These are phyloP conservation scores for Punctoribates punctum DNA, from an alignment of 2,888 invertebrate species.

Conservation along the genomic window DNA sequence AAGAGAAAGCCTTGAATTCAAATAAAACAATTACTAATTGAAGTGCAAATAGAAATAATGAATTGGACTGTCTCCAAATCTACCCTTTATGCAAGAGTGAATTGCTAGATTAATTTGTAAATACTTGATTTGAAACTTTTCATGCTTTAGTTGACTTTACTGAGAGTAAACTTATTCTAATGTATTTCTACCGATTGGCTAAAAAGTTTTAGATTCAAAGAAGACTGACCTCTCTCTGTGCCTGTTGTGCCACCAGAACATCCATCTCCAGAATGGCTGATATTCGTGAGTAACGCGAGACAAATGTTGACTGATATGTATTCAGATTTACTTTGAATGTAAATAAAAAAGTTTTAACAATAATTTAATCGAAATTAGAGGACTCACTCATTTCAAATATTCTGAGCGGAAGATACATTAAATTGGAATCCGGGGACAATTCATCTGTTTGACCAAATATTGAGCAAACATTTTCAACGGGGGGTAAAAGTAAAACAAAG, in stretches of 20 bases:
- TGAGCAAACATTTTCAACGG: constrained; percentile 85
- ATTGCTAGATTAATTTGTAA: too few species aligned
- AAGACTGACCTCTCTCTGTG: constrained; percentile 69
- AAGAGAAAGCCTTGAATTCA: constrained; percentile 72
- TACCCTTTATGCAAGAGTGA: background rate
- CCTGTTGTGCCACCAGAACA: constrained; percentile 82
- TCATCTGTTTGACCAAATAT: constrained; percentile 65
- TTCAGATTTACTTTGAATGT: constrained; percentile 85
- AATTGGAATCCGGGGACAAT: constrained; percentile 74
- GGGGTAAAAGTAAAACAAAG: constrained; percentile 85
- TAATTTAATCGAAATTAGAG: too few species aligned
- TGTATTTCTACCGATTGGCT: constrained; percentile 31
- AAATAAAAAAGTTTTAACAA: too few species aligned
- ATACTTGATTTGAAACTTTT: too few species aligned
- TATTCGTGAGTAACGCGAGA: constrained; percentile 83
- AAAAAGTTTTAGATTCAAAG: too few species aligned
- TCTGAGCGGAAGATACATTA: constrained; percentile 85
- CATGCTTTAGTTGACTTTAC: too few species aligned
- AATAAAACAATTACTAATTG: constrained; percentile 1
- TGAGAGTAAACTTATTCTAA: too few species aligned
- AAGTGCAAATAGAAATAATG: constrained; percentile 5
- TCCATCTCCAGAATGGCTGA: constrained; percentile 92
- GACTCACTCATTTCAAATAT: constrained; percentile 61
- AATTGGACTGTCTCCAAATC: too few species aligned
- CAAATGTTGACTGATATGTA: constrained; percentile 85